Percentiles rank a stretch among this genome's conserved stretches.
These are phyloP conservation scores for Melanchra persicariae DNA, from an alignment of 2,888 invertebrate genomes.

Conservation along the genomic window DNA sequence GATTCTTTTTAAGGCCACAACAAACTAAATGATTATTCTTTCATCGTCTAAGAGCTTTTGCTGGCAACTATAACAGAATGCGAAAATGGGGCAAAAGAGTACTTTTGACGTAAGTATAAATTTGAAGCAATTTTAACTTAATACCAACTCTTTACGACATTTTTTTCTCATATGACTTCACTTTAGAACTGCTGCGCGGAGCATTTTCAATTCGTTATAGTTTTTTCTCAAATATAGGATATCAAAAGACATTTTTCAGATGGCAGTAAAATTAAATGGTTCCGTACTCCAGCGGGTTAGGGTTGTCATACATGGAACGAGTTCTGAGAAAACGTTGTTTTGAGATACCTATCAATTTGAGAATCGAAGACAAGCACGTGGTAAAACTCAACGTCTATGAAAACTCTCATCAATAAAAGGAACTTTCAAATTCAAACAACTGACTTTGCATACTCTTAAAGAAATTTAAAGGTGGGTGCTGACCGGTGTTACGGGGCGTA, in stretches of 20 bases:
- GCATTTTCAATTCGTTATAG: conserved; percentile 1
- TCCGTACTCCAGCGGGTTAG: conserved; percentile 55
- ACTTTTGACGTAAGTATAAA: conserved; percentile 22
- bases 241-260: conserved; percentile 64
- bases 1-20: conserved; percentile 49
- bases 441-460: too few species aligned
- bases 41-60: conserved; percentile 61
- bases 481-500: too few species aligned
- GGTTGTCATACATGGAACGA: conserved; percentile 32
- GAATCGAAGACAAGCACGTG: not conserved
- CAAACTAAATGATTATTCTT: conserved; percentile 56
- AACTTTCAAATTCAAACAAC: too few species aligned
- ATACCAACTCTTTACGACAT: conserved; percentile 14
- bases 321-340: not conserved
- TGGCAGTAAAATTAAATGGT: conserved; percentile 69
- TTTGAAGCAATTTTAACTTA: conserved; percentile 23
- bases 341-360: too few species aligned
- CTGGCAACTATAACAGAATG: conserved; percentile 53
- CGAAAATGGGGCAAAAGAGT: conserved; percentile 36
- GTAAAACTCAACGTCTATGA: not conserved
- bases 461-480: too few species aligned
- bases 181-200: not conserved
- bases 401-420: too few species aligned
- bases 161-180: not conserved
- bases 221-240: conserved; percentile 22